Conservation (phyloP, 2,888 invertebrate genomes). For the Lottia gigantea region DNA sequence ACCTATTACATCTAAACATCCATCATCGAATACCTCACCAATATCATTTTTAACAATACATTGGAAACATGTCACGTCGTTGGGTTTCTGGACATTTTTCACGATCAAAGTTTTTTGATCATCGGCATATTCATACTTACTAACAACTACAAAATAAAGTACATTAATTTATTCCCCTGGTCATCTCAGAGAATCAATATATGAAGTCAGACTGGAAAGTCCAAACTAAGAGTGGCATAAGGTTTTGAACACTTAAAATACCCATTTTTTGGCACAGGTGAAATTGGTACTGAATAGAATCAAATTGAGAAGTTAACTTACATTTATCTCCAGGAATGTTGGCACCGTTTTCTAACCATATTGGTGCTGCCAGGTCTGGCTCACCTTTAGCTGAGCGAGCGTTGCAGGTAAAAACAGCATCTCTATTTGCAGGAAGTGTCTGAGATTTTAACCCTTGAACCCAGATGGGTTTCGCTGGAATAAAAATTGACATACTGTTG, state of each 20-base stretch:
- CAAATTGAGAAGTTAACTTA: background rate
- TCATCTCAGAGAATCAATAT: too few relatives aligned
- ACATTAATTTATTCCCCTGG: too few relatives aligned
- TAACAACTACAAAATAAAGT: background rate
- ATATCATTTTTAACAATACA: conserved; percentile 7
- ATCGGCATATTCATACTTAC: conserved; percentile 12
- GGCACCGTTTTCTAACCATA: conserved; percentile 13
- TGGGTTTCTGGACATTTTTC: conserved; percentile 3
- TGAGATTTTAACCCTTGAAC: background rate
- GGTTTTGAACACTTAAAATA: too few relatives aligned
- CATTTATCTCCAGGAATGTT: conserved; percentile 10
- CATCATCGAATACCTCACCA: background rate
- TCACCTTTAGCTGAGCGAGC: conserved; percentile 5
- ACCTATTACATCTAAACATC: conserved; percentile 18
- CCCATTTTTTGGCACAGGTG: too few relatives aligned
- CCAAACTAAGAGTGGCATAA: too few relatives aligned
- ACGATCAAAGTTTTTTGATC: background rate
- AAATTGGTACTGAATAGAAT: too few relatives aligned
- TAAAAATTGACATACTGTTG: too few relatives aligned
- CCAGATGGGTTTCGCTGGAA: conserved; percentile 18
- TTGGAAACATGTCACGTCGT: conserved; percentile 12
- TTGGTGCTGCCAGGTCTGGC: background rate
- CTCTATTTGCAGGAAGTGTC: background rate
- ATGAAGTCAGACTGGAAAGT: too few relatives aligned
- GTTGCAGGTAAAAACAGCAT: conserved; percentile 13